Evolutionary conservation across 1,140 invertebrate species (phyloP).

Genomic region (Sitophilus oryzae): DNA sequence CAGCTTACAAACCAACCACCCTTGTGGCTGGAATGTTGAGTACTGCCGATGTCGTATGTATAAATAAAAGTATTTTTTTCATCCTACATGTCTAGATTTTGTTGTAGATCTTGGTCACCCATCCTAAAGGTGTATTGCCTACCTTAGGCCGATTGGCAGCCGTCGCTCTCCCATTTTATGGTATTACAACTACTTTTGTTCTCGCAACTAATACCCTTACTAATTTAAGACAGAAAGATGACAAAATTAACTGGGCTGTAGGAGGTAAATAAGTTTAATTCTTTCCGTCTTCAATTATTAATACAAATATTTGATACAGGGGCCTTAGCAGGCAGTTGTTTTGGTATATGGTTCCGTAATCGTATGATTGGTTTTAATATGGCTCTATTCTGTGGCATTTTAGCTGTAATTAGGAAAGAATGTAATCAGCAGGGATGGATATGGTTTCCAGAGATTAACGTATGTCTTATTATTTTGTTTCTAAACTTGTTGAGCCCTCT

Average conservation of each 20-base stretch:
- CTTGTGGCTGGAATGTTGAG: conserved; percentile 46
- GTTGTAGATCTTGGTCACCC: conserved; percentile 49
- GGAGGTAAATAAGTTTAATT: conserved; percentile 45
- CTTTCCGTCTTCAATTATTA: neutral
- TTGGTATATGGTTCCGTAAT: conserved; percentile 51
- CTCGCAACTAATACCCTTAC: conserved; percentile 52
- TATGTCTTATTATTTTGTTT: no score
- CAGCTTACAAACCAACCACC: conserved; percentile 52
- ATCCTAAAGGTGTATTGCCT: conserved; percentile 49
- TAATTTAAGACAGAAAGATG: conserved; percentile 59
- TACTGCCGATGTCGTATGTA: conserved; percentile 45
- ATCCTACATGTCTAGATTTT: neutral
- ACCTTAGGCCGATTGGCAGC: conserved; percentile 49
- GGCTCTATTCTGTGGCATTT: conserved; percentile 40
- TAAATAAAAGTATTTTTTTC: neutral
- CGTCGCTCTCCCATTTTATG: conserved; percentile 54
- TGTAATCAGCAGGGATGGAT: no score
- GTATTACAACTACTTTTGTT: conserved; percentile 59
- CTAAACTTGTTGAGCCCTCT: no score
- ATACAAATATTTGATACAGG: neutral
- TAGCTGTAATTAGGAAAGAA: no score
- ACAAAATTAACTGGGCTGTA: conserved; percentile 54
- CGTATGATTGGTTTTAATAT: conserved; percentile 36
- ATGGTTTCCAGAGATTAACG: no score
- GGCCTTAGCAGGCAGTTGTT: conserved; percentile 50